Evolutionary conservation across 2,888 invertebrate species (phyloP), one percentile per base, ranked within the genome.

Genomic region (Junonia oenone): DNA sequence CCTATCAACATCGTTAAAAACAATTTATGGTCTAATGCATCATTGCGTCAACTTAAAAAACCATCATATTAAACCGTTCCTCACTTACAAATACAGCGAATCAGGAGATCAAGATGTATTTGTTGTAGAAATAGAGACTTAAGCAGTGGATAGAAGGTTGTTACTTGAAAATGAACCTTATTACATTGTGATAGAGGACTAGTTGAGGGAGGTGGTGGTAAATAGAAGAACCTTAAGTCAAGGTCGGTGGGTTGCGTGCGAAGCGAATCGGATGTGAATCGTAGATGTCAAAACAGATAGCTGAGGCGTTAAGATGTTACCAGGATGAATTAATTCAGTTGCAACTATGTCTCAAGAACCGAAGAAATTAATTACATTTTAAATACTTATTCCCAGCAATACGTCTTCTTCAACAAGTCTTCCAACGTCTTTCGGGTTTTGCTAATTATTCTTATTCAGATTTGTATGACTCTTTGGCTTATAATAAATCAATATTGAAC

Each of bases 241-340:
- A 62, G 61, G 62, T 57, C 54, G 35, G n/a, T n/a, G n/a, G 46
- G 45, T 62, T 57, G 46, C 54, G 50, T 53, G 53, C 56, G 31
- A 56, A 50, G 45, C 56, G 51, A 59, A 61, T 59, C 56, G 43
- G 38, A 54, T 56, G 59, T 56, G 56, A 59, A 59, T 54, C 51
- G 53, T 47, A 47, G 54, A 62, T 58, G 54, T 57, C 49, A 55
- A 57, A 62, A 62, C 43, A 52, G 15, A 59, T 55, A 45, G 49
- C 50, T 45, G 51, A 47, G 51, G 37, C 52, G 52, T 52, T 46
- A 48, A 54, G 26, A 40, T 22, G 47, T 31, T 17, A 33, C 22
- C 15, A 26, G 43, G 22, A 43, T 43, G 43, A 13, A 43, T 43
- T 26, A 22, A 43, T 43, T 43, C 43, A 43, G 26, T 43, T 26